These are phyloP conservation scores for Yponomeuta evonymella DNA, from an alignment of 2,888 invertebrate genomes.

Conservation along the genomic window DNA sequence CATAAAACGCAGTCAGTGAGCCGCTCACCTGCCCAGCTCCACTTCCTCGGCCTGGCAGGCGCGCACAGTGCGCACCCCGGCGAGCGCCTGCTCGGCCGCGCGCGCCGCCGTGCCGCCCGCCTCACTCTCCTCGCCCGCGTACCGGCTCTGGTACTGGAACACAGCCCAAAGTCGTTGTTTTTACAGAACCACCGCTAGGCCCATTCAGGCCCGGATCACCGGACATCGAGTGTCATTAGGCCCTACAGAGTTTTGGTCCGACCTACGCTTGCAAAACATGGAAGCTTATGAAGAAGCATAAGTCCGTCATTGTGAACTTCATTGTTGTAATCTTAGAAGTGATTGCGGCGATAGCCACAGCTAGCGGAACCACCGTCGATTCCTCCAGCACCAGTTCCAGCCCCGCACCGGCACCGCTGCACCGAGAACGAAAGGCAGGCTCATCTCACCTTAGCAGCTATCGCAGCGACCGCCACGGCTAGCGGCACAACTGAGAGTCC, in stretches of 20 bases:
- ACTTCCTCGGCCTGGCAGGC: slow-evolving; percentile 83
- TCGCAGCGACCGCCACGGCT: slow-evolving; percentile 80
- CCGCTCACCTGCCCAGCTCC: slow-evolving; percentile 75
- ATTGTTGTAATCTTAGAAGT: too few relatives aligned
- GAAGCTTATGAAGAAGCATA: too few relatives aligned
- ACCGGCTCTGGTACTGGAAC: slow-evolving; percentile 76
- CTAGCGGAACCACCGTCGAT: slow-evolving; percentile 4
- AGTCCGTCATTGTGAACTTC: too few relatives aligned
- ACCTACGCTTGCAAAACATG: too few relatives aligned
- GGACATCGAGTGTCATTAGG: too few relatives aligned
- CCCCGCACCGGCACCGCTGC: too few relatives aligned
- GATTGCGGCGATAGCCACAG: neutral
- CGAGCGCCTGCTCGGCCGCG: slow-evolving; percentile 84
- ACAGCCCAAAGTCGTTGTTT: neutral
- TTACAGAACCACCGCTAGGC: neutral
- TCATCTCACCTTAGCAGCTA: slow-evolving; percentile 80
- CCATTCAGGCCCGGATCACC: too few relatives aligned
- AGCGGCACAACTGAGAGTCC: slow-evolving; percentile 86
- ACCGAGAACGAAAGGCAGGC: too few relatives aligned
- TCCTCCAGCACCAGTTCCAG: too few relatives aligned
- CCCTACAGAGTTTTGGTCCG: too few relatives aligned
- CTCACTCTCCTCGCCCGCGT: slow-evolving; percentile 76
- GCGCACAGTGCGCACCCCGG: slow-evolving; percentile 81
- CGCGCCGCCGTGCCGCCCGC: slow-evolving; percentile 84
- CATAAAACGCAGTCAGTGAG: too few relatives aligned